Conservation (phyloP, 2,113 vertebrate genomes). For the Zosterops borbonicus region DNA sequence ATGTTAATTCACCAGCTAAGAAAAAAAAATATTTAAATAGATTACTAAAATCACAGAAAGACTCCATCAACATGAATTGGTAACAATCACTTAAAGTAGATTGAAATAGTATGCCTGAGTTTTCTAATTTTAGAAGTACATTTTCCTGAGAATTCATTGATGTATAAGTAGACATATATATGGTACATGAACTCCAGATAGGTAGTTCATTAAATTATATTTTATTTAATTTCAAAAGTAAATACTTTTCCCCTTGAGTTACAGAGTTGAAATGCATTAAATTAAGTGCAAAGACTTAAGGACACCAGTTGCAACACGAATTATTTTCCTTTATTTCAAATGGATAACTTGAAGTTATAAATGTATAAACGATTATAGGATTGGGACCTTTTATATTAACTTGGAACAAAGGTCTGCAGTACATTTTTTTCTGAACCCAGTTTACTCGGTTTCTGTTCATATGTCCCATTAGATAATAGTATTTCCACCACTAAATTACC, state of each 20-base stretch:
- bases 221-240: not conserved
- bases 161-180: not conserved
- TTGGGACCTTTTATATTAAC: not conserved
- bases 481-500: not conserved
- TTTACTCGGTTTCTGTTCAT: not conserved
- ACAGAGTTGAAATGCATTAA: not conserved
- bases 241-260: not conserved
- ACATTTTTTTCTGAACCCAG: not conserved
- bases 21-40: not conserved
- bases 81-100: not conserved
- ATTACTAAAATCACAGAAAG: not conserved
- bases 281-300: not conserved
- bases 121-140: not conserved
- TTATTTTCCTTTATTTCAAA: conserved; percentile 4
- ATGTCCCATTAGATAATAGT: not conserved
- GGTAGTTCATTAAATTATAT: not conserved
- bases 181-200: not conserved
- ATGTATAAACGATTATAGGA: not conserved
- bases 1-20: not conserved
- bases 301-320: not conserved
- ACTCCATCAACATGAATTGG: not conserved
- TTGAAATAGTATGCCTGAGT: not conserved
- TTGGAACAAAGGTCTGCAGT: not conserved
- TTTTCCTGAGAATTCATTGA: not conserved
- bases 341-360: not conserved